These are phyloP conservation scores for Aleiodes alternator DNA, from an alignment of 2,888 invertebrate genomes.

Conservation along the genomic window DNA sequence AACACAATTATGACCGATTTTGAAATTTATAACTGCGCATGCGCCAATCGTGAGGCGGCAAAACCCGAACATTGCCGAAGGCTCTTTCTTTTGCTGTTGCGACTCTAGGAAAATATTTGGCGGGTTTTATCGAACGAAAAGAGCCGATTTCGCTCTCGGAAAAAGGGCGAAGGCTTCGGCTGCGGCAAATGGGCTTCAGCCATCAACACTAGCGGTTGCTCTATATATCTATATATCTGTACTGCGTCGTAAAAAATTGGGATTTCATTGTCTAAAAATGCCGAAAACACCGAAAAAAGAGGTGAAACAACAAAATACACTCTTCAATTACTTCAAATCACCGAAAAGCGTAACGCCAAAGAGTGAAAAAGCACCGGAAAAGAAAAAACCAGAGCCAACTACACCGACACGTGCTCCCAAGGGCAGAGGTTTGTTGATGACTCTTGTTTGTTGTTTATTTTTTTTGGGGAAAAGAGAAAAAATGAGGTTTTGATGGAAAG, in stretches of 20 bases:
- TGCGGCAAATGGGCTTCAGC: too few species aligned
- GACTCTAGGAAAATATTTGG: too few species aligned
- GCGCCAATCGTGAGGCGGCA: too few species aligned
- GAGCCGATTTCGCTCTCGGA: too few species aligned
- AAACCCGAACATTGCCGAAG: too few species aligned
- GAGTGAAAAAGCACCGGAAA: slow-evolving; percentile 45
- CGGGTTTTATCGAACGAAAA: too few species aligned
- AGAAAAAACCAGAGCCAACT: slow-evolving; percentile 47
- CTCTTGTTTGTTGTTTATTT: slow-evolving; percentile 15
- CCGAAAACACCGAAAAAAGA: slow-evolving; percentile 16
- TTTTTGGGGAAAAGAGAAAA: not conserved
- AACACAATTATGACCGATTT: too few species aligned
- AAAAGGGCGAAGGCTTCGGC: too few species aligned
- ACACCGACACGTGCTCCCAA: slow-evolving; percentile 52
- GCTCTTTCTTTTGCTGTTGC: too few species aligned
- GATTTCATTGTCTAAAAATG: not conserved
- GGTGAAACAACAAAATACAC: slow-evolving; percentile 75
- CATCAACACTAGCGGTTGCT: too few species aligned
- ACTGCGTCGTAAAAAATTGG: not conserved
- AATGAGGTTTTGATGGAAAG: not conserved
- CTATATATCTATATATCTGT: too few species aligned
- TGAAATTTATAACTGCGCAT: too few species aligned
- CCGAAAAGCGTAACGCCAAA: slow-evolving; percentile 63
- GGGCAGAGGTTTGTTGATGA: slow-evolving; percentile 52
- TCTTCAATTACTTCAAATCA: slow-evolving; percentile 82